Percentiles rank a stretch among this genome's conserved stretches.
These are phyloP conservation scores for Desmodus rotundus DNA, from an alignment of 2,113 vertebrate species.

Conservation along the genomic window DNA sequence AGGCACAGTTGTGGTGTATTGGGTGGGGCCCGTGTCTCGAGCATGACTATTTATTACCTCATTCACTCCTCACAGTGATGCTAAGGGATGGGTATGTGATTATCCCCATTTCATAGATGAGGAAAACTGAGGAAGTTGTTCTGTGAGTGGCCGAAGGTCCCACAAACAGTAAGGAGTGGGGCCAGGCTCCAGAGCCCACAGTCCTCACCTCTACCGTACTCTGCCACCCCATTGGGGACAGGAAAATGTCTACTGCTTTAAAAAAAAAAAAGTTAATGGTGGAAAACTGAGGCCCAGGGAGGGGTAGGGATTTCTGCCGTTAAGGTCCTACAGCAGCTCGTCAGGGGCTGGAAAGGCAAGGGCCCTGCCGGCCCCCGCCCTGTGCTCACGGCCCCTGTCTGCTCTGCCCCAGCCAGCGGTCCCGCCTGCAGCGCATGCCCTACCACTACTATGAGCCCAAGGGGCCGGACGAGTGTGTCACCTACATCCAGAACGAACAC, in stretches of 20 bases:
- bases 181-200: not conserved
- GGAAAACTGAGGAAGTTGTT: not conserved
- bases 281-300: not conserved
- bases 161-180: not conserved
- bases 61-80: not conserved
- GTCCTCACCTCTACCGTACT: not conserved
- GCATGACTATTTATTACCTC: not conserved
- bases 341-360: not conserved
- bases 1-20: not conserved
- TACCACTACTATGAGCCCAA: conserved; percentile 98
- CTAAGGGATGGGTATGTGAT: not conserved
- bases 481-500: conserved; percentile 92
- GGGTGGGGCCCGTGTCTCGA: not conserved
- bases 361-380: not conserved
- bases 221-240: not conserved
- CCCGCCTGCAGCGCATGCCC: conserved; percentile 85
- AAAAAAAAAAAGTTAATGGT: not conserved
- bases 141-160: not conserved
- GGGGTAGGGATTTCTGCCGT: not conserved
- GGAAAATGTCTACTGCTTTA: not conserved
- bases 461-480: conserved; percentile 91
- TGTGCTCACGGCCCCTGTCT: accelerated
- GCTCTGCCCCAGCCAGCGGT: conserved; percentile 76
- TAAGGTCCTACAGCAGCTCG: not conserved
- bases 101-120: not conserved